Evolutionary conservation across 2,888 invertebrate genomes (phyloP).

Genomic region (Campaea margaritaria): DNA sequence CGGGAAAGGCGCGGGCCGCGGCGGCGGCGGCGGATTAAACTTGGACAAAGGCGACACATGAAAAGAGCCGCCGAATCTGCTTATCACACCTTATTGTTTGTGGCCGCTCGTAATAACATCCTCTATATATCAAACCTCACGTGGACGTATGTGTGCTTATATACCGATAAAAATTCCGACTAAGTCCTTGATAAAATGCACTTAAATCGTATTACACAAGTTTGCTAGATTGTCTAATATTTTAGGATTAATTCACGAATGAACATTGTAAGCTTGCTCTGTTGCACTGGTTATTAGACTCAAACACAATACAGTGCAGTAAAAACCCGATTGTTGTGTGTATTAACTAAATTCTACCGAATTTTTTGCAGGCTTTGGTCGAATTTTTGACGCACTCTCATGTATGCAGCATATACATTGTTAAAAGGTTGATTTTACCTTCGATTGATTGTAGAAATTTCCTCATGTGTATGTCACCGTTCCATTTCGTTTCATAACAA

Average conservation of each 20-base stretch:
- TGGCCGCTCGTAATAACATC: constrained; percentile 72
- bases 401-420: too few species aligned
- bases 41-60: constrained; percentile 79
- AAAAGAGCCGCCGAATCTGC: constrained; percentile 80
- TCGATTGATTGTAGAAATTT: too few species aligned
- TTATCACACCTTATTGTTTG: constrained; percentile 81
- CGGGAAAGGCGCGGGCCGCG: constrained; percentile 40
- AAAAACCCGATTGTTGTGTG: too few species aligned
- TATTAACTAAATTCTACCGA: too few species aligned
- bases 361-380: too few species aligned
- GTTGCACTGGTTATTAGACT: too few species aligned
- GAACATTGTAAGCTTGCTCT: neutral
- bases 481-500: too few species aligned
- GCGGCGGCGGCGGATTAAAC: constrained; percentile 79
- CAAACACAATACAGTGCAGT: too few species aligned
- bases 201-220: constrained; percentile 5
- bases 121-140: constrained; percentile 71
- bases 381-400: too few species aligned
- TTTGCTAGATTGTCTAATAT: neutral
- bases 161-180: constrained; percentile 52
- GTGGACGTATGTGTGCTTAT: constrained; percentile 55
- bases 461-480: too few species aligned
- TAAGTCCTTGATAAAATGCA: constrained; percentile 39
- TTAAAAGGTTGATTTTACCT: too few species aligned
- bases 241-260: neutral